Evolutionary conservation across 2,797 vertebrate species (phyloP).

Genomic region (Hydrophis major): DNA sequence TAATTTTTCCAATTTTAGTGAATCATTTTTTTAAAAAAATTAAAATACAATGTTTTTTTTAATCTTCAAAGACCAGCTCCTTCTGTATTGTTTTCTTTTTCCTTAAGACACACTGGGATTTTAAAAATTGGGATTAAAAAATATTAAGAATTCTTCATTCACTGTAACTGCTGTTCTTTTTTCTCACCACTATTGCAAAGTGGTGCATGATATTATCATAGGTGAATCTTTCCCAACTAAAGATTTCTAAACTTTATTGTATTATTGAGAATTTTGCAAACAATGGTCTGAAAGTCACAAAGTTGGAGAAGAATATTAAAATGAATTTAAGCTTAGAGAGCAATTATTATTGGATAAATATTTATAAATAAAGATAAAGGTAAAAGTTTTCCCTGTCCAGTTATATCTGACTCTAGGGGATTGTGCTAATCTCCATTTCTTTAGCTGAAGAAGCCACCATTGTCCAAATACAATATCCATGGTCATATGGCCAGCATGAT

Average conservation of each 20-base stretch:
- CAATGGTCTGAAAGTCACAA: not conserved
- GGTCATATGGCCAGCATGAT: too few relatives aligned
- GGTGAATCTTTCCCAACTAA: not conserved
- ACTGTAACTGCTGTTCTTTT: not conserved
- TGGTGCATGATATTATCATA: not conserved
- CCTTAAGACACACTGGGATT: not conserved
- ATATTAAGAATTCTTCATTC: not conserved
- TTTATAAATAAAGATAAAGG: not conserved
- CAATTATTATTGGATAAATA: not conserved
- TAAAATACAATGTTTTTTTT: not conserved
- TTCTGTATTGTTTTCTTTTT: not conserved
- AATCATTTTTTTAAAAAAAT: not conserved
- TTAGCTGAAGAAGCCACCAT: too few relatives aligned
- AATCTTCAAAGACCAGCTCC: not conserved
- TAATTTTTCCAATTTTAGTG: not conserved
- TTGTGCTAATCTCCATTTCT: too few relatives aligned
- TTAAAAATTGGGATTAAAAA: not conserved
- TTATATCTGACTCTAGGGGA: too few relatives aligned
- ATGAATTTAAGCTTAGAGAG: slow-evolving; percentile 4
- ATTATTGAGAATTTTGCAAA: not conserved
- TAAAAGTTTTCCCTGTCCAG: too few relatives aligned
- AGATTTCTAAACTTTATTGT: not conserved
- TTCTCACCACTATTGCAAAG: not conserved
- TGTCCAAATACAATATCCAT: too few relatives aligned
- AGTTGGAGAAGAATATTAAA: not conserved